A percentile compares a stretch with the other conserved stretches of the same genome.
Evolutionary conservation across 2,113 vertebrate genomes (phyloP).

Genomic region (Gymnarchus niloticus): DNA sequence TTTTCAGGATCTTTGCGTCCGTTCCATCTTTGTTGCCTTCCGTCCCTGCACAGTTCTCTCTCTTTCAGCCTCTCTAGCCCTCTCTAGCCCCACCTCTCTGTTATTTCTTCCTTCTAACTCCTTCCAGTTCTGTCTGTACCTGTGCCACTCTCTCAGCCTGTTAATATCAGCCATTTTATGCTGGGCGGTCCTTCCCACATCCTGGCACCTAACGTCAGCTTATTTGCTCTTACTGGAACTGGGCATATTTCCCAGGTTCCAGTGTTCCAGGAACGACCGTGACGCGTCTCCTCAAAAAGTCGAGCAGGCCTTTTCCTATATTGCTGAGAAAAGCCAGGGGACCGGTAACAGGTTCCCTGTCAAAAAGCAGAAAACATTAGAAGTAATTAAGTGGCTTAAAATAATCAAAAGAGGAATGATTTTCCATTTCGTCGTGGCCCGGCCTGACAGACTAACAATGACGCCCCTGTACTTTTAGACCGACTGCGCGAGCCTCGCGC

Average conservation of each 20-base stretch:
- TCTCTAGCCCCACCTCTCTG: neutral
- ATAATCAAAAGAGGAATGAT: conserved; percentile 24
- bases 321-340: neutral
- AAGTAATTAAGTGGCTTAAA: conserved; percentile 25
- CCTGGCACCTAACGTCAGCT: neutral
- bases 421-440: conserved; percentile 17
- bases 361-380: conserved; percentile 26
- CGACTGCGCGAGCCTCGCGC: neutral
- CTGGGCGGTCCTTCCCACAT: neutral
- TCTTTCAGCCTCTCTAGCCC: neutral
- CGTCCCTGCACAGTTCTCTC: neutral
- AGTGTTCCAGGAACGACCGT: conserved; percentile 26
- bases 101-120: neutral
- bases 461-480: neutral
- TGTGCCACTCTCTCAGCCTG: neutral
- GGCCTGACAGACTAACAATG: neutral
- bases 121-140: neutral
- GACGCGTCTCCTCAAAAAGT: conserved; percentile 23
- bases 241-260: conserved; percentile 35
- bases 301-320: conserved; percentile 20
- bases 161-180: neutral
- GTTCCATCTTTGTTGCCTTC: neutral
- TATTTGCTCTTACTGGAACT: conserved; percentile 29
- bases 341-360: neutral
- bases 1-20: neutral